phyloP scores from a whole-genome alignment of 2,113 vertebrate genomes.

The Melanostigma gelatinosum region DNA sequence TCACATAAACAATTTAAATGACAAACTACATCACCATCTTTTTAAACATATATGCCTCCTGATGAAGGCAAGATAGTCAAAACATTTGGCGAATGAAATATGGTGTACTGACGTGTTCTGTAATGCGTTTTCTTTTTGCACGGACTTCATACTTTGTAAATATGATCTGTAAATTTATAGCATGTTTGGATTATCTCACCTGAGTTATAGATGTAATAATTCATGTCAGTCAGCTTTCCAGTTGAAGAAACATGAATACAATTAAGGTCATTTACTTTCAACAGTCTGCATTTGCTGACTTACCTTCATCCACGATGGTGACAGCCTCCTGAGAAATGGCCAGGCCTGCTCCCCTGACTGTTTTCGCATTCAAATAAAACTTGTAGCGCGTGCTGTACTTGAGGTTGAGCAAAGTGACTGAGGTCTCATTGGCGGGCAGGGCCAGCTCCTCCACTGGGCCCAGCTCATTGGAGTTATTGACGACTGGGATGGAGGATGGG shows the following conservation, averaged over 20 bases:
- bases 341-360: constrained; percentile 87
- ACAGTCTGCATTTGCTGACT: constrained; percentile 70
- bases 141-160: neutral
- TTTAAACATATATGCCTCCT: neutral
- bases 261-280: neutral
- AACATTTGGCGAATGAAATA: neutral
- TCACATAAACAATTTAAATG: neutral
- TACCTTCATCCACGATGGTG: constrained; percentile 95
- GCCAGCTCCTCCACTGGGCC: constrained; percentile 89
- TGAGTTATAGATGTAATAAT: neutral
- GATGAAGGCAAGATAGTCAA: neutral
- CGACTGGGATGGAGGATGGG: constrained; percentile 79
- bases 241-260: neutral
- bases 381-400: constrained; percentile 97
- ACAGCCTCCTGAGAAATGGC: constrained; percentile 90
- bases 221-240: neutral
- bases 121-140: neutral
- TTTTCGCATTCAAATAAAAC: constrained; percentile 95
- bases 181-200: neutral
- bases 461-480: constrained; percentile 95
- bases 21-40: neutral
- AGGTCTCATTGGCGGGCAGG: constrained; percentile 93
- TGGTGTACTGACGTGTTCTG: neutral
- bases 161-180: neutral
- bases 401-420: constrained; percentile 90